Evolutionary conservation across 2,797 vertebrate species (phyloP).

Genomic region (Tarsius wallacei): DNA sequence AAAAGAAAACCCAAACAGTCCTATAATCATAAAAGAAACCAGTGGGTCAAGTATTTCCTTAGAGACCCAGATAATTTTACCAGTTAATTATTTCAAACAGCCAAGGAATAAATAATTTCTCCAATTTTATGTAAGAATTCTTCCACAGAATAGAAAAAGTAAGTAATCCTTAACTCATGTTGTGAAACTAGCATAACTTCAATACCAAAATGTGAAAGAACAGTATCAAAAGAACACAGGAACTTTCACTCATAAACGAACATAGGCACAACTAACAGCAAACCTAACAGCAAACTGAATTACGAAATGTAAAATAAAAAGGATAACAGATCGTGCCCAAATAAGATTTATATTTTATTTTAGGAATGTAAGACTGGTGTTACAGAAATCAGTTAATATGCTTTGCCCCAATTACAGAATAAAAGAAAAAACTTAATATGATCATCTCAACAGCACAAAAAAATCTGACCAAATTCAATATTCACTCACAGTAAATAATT

Average conservation of each 20-base stretch:
- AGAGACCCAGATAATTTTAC: neutral
- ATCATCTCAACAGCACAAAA: neutral
- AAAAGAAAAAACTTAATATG: slow-evolving; percentile 14
- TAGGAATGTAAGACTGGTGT: neutral
- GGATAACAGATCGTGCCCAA: neutral
- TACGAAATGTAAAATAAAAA: slow-evolving; percentile 31
- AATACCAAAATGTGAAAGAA: slow-evolving; percentile 1
- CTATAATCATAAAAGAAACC: neutral
- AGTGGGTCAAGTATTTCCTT: neutral
- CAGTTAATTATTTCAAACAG: slow-evolving; percentile 47
- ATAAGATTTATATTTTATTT: slow-evolving; percentile 49
- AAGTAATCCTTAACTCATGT: neutral
- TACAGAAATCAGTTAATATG: neutral
- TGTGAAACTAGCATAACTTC: neutral
- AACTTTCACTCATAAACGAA: slow-evolving; percentile 30
- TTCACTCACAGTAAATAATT: neutral
- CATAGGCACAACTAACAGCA: neutral
- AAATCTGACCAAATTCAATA: slow-evolving; percentile 3
- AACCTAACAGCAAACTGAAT: slow-evolving; percentile 31
- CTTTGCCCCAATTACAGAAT: neutral
- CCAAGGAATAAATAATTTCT: slow-evolving; percentile 4
- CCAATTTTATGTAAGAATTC: neutral
- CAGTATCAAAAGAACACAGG: neutral
- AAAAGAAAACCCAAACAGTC: neutral
- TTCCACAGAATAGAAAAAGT: neutral